Conservation (phyloP, 1,140 invertebrate species). For the Camponotus vicinus region DNA sequence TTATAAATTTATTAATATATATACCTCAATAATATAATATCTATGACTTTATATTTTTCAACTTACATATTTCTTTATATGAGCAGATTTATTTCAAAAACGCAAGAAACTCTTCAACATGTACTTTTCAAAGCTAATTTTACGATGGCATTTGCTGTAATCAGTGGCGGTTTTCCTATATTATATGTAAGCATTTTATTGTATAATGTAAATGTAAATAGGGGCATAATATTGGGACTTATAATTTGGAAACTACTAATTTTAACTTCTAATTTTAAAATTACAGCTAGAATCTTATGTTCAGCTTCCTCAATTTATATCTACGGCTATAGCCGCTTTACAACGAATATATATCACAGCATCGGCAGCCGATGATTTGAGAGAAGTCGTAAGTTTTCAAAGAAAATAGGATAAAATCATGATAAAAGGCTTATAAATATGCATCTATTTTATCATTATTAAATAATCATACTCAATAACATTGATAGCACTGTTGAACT, state of each 20-base stretch:
- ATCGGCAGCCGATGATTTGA: slow-evolving; percentile 68
- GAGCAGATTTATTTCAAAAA: slow-evolving; percentile 10
- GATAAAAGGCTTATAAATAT: no score
- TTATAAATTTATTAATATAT: no score
- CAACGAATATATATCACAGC: slow-evolving; percentile 63
- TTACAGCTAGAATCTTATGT: background rate
- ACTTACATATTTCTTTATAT: background rate
- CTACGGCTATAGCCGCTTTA: background rate
- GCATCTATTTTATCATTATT: no score
- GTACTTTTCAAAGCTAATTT: slow-evolving; percentile 15
- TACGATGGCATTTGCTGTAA: slow-evolving; percentile 22
- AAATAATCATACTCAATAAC: no score
- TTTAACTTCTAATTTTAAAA: background rate
- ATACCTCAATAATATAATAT: no score
- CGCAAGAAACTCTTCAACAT: background rate
- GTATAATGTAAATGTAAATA: no score
- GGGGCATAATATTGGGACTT: no score
- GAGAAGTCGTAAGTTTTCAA: slow-evolving; percentile 48
- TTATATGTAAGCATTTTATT: slow-evolving; percentile 7
- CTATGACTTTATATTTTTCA: no score
- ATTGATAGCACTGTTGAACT: no score
- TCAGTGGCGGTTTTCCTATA: slow-evolving; percentile 5
- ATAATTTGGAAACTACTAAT: no score
- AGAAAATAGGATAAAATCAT: no score
- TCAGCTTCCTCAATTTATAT: background rate